phyloP scores from a whole-genome alignment of 2,888 invertebrate species.

The Rhodophaea formosa region DNA sequence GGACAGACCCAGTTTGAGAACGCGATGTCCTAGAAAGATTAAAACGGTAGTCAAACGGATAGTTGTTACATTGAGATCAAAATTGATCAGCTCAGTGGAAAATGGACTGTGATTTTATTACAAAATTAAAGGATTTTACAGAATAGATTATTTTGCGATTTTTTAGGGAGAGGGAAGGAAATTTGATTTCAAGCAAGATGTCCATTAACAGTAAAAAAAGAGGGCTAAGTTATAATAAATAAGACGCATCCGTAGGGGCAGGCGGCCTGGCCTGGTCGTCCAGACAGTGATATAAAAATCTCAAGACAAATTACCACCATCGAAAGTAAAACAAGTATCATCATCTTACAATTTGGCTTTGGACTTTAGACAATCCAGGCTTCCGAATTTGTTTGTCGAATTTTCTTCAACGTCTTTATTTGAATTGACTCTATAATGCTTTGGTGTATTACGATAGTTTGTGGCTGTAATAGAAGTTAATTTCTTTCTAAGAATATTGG shows the following conservation, averaged over 20 bases:
- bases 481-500: too few relatives aligned
- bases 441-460: too few relatives aligned
- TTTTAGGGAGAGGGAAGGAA: background rate
- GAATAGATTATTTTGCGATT: background rate
- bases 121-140: background rate
- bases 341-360: too few relatives aligned
- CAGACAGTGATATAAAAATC: background rate
- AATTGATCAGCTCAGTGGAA: conserved; percentile 12
- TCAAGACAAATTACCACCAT: background rate
- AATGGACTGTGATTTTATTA: conserved; percentile 14
- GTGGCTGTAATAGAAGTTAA: too few relatives aligned
- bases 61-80: conserved; percentile 34
- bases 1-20: conserved; percentile 28
- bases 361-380: too few relatives aligned
- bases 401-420: too few relatives aligned
- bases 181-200: background rate
- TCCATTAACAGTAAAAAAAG: conserved; percentile 1
- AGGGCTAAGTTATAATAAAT: conserved; percentile 8
- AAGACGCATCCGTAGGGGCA: conserved; percentile 1
- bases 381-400: too few relatives aligned
- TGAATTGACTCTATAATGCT: too few relatives aligned
- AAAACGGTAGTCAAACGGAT: conserved; percentile 36
- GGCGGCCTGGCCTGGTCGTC: background rate
- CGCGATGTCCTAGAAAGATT: conserved; percentile 39
- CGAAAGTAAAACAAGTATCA: too few relatives aligned